Conservation (phyloP, 2,113 vertebrate species). For the Sapayoa aenigma region DNA sequence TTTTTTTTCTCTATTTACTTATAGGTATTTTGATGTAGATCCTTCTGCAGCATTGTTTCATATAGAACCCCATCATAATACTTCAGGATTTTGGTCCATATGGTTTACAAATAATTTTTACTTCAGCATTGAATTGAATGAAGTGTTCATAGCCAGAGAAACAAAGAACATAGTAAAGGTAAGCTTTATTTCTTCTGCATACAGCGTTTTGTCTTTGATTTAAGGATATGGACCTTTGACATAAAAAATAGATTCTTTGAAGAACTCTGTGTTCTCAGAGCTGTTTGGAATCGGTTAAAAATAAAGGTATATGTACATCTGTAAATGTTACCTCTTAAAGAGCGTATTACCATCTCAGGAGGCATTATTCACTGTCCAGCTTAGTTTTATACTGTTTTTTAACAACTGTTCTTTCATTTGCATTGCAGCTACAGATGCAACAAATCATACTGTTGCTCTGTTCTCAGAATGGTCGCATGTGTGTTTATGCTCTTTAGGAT, state of each 20-base stretch:
- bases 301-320: background rate
- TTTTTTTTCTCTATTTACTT: slow-evolving; percentile 1
- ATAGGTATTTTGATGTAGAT: slow-evolving; percentile 76
- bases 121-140: slow-evolving; percentile 75
- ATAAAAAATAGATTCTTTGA: background rate
- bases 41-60: slow-evolving; percentile 78
- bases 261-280: background rate
- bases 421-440: slow-evolving; percentile 14
- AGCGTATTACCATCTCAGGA: background rate
- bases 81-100: slow-evolving; percentile 81
- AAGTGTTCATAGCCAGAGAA: slow-evolving; percentile 80
- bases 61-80: slow-evolving; percentile 76
- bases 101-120: slow-evolving; percentile 86
- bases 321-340: background rate
- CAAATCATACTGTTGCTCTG: background rate
- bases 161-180: slow-evolving; percentile 83
- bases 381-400: background rate
- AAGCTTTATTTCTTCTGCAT: background rate
- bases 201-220: background rate
- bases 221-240: background rate
- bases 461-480: background rate
- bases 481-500: background rate
- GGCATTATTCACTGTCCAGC: background rate
- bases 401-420: background rate
- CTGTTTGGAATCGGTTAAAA: background rate